Base-by-base conservation (phyloP, 92 coral and sea anemone species). In the Phymanthus crucifer region DNA sequence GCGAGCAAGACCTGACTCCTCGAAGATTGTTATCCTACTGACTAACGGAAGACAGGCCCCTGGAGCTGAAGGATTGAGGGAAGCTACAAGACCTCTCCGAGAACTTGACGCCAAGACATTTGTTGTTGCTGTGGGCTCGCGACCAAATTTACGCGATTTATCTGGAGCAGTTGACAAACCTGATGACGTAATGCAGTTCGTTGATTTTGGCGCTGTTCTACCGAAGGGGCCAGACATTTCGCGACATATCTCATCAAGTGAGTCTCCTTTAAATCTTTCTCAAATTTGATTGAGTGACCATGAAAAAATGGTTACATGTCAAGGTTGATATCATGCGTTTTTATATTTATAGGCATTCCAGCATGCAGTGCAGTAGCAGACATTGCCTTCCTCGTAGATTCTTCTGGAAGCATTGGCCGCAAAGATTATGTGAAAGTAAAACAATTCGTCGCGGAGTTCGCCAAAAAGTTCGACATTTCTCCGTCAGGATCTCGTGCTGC, bases 1-100 rank as follows among this genome's bases (percentile, higher is more conserved):
- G 16, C 76, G 84, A 24, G 86, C 90, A 18, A 80, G 90, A 29
- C 81, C 90, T 29, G 89, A 84, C 12, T 68, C 76, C 37, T 90
- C 94, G 18, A 94, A 90, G 76, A 81, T 90, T 52, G 90, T 94
- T 58, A 83, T 94, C 34, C 80, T 94, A 32, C 50, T 94, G 16
- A 89, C 85, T n/a, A 85, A 84, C 67, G 97, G 94, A 14, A 77
- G 87, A 29, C 90, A 85, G 45, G 40, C 32, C 10, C 71, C 83
- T 19, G 84, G 56, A 9, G 73, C 74, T 3, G 46, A 84, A 3
- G 40, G 75, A 40, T 78, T 92, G 40, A 82, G 38, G 32, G 23
- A 64, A 34, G 89, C 85, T 27, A 66, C 89, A 1, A 73, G 81
- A 50, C 79, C 87, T 29, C 82, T 94, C 38, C 85, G 78, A 18